Conservation (phyloP, 2,113 vertebrate species). For the Ahaetulla prasina region DNA sequence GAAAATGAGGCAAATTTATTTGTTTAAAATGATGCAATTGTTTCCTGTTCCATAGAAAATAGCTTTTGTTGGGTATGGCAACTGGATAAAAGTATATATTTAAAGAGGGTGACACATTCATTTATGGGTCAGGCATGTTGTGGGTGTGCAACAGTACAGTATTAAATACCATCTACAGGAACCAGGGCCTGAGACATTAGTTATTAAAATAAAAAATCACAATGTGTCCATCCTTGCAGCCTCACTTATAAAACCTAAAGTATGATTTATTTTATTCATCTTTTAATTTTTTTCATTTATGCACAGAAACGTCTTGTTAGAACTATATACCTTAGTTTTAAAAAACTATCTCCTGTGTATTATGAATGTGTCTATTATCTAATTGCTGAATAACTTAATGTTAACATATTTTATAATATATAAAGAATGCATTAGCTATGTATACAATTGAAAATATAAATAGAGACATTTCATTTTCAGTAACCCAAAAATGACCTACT, state of each 20-base stretch:
- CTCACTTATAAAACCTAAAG: not conserved
- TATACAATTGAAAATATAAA: not conserved
- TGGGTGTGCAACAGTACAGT: not conserved
- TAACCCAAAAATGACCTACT: not conserved
- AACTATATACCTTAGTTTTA: not conserved
- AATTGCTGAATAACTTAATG: not conserved
- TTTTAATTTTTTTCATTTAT: not conserved
- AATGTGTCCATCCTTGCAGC: not conserved
- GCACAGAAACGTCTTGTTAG: not conserved
- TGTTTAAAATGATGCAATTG: not conserved
- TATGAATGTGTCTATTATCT: not conserved
- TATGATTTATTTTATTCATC: not conserved
- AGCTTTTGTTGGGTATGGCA: not conserved
- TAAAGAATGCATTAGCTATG: not conserved
- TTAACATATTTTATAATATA: not conserved
- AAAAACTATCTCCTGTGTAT: not conserved
- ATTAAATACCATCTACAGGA: not conserved
- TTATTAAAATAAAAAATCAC: not conserved
- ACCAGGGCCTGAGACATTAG: not conserved
- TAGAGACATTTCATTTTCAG: not conserved
- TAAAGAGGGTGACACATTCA: not conserved
- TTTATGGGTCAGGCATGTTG: not conserved
- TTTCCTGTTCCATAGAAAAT: not conserved
- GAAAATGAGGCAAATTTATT: not conserved
- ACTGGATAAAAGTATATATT: not conserved